Evolutionary conservation across 2,113 vertebrate genomes (phyloP), one percentile per base, ranked within the genome.

Genomic region (Scomber colias): DNA sequence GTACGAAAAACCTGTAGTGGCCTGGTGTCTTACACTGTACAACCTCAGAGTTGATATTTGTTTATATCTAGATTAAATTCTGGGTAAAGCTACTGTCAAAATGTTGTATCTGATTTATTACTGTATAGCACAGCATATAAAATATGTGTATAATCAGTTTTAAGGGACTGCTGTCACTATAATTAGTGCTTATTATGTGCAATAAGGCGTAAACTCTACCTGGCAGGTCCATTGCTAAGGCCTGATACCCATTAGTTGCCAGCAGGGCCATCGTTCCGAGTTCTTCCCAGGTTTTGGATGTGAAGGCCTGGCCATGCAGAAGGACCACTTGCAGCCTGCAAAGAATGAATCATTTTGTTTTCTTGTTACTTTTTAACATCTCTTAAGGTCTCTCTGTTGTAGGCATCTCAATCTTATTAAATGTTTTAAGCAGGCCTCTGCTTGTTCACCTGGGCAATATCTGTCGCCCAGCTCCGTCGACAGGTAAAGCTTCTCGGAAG

Each of bases 301-400:
- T 97, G 92, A 98, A 99, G 0, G 97, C 96, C 82, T 97, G 97
- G 21, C 98, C 98, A 0, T 99, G 98, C 46, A 99, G 94, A 73
- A 99, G 87, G 17, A 99, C 93, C 70, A 99, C 95, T 53, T 97
- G 93, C 0, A 95, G 89, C 90, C 98, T 99, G 88, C 8, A 4
- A 0, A 56, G 15, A 85, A 17, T 79, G 45, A 51, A 77, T 14
- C 0, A 1, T 17, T 75, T 27, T 19, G 7, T 66, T 50, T 55
- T 40, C 13, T 15, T 7, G 1, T 51, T 1, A n/a, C 3, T 35
- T 56, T 4, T 51, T 17, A 7, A 31, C 16, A 45, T 70, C 12
- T 64, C 17, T 44, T 0, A 4, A 13, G 15, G 14, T 75, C 30
- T 21, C 7, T n/a, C 15, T 31, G 14, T 5, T 56, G 11, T 2